Base-by-base conservation (phyloP, 2,888 invertebrate genomes). In the Branchinecta sandiegonensis region DNA sequence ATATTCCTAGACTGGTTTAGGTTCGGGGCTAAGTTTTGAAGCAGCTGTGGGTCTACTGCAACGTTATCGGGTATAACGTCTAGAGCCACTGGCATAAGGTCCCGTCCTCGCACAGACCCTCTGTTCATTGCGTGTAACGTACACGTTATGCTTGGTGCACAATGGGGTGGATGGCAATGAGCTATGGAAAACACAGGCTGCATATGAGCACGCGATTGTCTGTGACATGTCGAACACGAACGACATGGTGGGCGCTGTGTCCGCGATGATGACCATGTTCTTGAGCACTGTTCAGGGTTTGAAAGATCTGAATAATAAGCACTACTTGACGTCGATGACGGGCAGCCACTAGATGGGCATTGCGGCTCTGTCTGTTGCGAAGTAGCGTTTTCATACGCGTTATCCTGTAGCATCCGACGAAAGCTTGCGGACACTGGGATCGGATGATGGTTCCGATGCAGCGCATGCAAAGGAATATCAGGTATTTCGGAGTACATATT, bases 251-350 rank as follows among this genome's bases (percentile, higher is more conserved):
- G 17, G 47, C 67, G 69, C 56, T 69, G 69, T 17, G n/a, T 66
- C 12, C 37, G 69, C 3, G n/a, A 65, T 48, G 46, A 46, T 65
- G 67, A 46, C 9, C 65, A 65, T 47, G 48, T 48, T 17, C 48
- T 46, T 13, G 67, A 47, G 48, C 69, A 67, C n/a, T 67, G 67
- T n/a, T 69, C 69, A 13, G 69, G 67, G 48, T 69, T 81, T 14
- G 84, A 84, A 69, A 87, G 79, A 77, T 87, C 86, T 70, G 86
- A 86, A 76, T 87, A 87, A 76, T 87, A 87, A 46, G 86, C 86
- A 77, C 86, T 86, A 75, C 86, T 86, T n/a, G 86, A 86, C 10
- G 86, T 85, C 70, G 83, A 83, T 47, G 83, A 83, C 65, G 79
- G 63, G 63, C 69, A 67, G 50, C 69, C 68, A 56, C 63, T 56